Base-by-base conservation (phyloP, 2,797 vertebrate genomes). In the Acipenser ruthenus region DNA sequence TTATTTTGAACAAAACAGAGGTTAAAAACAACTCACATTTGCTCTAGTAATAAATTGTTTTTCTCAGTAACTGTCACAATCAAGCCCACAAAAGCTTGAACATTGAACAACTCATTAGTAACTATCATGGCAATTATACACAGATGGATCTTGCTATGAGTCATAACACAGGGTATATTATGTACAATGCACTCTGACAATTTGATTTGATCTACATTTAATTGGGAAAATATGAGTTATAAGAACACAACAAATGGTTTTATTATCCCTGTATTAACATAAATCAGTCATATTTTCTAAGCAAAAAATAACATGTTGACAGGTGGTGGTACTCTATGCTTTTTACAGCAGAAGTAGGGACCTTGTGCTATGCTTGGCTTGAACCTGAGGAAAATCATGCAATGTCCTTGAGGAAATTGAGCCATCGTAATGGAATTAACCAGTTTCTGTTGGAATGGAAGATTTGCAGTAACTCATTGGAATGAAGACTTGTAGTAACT, bases 101-200 rank as follows among this genome's bases (percentile, higher is more conserved):
- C 62, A 69, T 62, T 68, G 61, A 62, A 67, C 62, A 37, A 70
- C 69, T 66, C 58, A 68, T n/a, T 66, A 60, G 64, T 68, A 63
- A 66, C 63, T 37, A 72, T 63, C 55, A 72, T 74, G 70, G 52
- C 62, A 60, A 62, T 73, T 70, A 75, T 66, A 63, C 70, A 66
- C 74, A 11, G 68, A 63, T 64, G 68, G 64, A 66, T 77, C 72
- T 66, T 66, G 71, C 76, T 79, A 78, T 77, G 72, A 82, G 77
- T 78, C 63, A 15, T 73, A 75, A 67, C 75, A 79, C 68, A 58
- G 37, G 68, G 67, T 59, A 67, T 37, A 64, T 47, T 37, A 48
- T 9, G 18, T 23, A 62, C n/a, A 48, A 62, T 62, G 10, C 13
- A 51, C 51, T 63, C 69, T 69, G 71, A 70, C 76, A 70, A 55